Evolutionary conservation across 2,888 invertebrate species (phyloP), one percentile per base, ranked within the genome.

Genomic region (Exocentrus adspersus): DNA sequence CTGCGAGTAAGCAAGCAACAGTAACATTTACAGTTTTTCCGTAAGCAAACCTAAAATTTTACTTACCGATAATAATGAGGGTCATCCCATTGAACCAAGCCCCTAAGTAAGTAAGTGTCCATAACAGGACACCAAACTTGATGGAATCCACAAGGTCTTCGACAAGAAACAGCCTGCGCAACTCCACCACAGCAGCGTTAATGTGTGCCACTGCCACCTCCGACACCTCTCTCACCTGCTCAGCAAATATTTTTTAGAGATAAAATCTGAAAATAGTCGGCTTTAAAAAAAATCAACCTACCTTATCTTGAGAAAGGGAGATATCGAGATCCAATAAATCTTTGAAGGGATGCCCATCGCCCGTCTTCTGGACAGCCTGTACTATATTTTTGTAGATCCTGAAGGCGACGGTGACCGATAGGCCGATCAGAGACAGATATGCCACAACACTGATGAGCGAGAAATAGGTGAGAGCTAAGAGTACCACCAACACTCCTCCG

Each of bases 71-170:
- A 81, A 98, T 97, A 81, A 98, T 91, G 78, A 99, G 90, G 76
- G 98, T 97, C 92, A 98, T 94, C 84, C 98, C 98, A 85, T 98
- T 98, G 88, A 99, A 98, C 94, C 97, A 98, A 78, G 97, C 92
- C 80, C 98, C 98, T 79, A 98, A 88, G 84, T 98, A 98, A 67
- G 98, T 98, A 85, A 98, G 89, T 79, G 93, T 92, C 97, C 97
- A 98, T 82, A 98, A 88, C 79, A 96, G 86, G 75, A 96, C 90
- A 76, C 93, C 96, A 85, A 98, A 98, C 88, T 98, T 95, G 79
- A 95, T 88, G 72, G 95, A 95, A 85, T 98, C 98, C 77, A 98
- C 92, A 79, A 98, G 87, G 86, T 98, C 97, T 83, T 98, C 98
- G 77, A 98, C 96, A 78, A 98, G 89, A 87, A 98, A 96, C 78